Evolutionary conservation across 2,888 invertebrate species (phyloP), one percentile per base, ranked within the genome.

Genomic region (Dasysyrphus tricinctus): DNA sequence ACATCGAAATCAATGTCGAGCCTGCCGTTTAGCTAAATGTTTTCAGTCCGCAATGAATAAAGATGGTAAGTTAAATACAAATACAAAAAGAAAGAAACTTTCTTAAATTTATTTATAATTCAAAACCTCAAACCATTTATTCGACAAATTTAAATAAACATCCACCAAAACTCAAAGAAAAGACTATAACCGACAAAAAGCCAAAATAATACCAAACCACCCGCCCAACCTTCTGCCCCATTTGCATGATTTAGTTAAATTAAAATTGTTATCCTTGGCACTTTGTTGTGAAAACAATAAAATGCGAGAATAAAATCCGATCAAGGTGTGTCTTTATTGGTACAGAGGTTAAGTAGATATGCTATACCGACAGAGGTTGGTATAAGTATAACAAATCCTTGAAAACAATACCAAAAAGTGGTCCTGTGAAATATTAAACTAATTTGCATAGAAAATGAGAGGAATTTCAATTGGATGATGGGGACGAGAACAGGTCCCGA

Each of bases 21-120:
- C 98, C 88, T 99, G 98, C 93, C 94, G 98, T 79, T 95, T 99
- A 88, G 96, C 96, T 90, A 98, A 98, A 94, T 99, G 98, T 93
- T 98, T 98, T 92, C 96, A 97, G 92, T 98, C 97, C 74, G 96
- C 97, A 90, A 99, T 99, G 98, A 98, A 99, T 93, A 98, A 98
- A 94, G 98, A 99, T 93, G 98, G 98, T 99, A 93, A 96, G 97
- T 90, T 34, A n/a, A 59, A 6, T 29, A n/a, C n/a, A 24, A 16
- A 61, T 4, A 39, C 11, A 39, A 11, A 5, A 42, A 14, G 14
- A 4, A 12, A 12, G 12, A 4, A 39, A 4, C 39, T 42, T 49
- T 16, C 32, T 16, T 34, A 63, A 57, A 34, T 29, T 32, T 32
- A 32, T 7, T 32, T 24, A 9, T 9, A 49, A 49, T 16, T 6